Evolutionary conservation across 2,888 invertebrate species (phyloP), one percentile per base, ranked within the genome.

Genomic region (Trachelus stipa): DNA sequence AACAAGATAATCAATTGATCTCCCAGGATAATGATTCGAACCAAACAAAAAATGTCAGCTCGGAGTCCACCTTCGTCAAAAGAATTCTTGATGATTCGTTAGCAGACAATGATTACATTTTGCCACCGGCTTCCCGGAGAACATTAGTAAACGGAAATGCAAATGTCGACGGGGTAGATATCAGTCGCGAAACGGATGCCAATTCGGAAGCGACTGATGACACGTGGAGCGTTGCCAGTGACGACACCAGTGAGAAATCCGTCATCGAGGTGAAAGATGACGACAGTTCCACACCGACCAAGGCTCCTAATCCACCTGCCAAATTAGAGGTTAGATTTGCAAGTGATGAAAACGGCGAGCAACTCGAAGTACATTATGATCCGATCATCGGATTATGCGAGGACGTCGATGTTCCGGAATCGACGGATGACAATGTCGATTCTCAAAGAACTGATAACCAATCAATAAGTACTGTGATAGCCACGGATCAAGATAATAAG

Each of bases 251-350:
- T 34, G 87, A 87, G 34, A 88, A 88, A 74, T 86, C 87, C 30
- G 82, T 88, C 11, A 84, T 86, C 76, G 88, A 88, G 81, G 80
- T 82, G 31, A 87, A 82, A 71, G 82, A 83, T n/a, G 84, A 82
- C 23, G 69, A 77, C 9, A 34, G 71, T 33, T 75, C 74, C 68
- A 76, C 79, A 15, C 76, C 79, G 23, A 79, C 76, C 30, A 79
- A 79, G 73, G 33, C 76, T 56, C 30, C 35, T 15, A 68, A 35
- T 23, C 15, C 68, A 1, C 79, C 82, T 12, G 77, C 80, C 15
- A 87, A 86, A 78, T 76, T 83, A 73, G 87, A 89, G 79, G 88
- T 88, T 30, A 80, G 84, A 81, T 89, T 88, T 69, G 84, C 85
- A 0, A 83, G 82, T 11, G 83, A 83, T 33, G 85, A 85, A 11